Conservation (phyloP, 1,140 invertebrate genomes). For the Drosophila setifemur region DNA sequence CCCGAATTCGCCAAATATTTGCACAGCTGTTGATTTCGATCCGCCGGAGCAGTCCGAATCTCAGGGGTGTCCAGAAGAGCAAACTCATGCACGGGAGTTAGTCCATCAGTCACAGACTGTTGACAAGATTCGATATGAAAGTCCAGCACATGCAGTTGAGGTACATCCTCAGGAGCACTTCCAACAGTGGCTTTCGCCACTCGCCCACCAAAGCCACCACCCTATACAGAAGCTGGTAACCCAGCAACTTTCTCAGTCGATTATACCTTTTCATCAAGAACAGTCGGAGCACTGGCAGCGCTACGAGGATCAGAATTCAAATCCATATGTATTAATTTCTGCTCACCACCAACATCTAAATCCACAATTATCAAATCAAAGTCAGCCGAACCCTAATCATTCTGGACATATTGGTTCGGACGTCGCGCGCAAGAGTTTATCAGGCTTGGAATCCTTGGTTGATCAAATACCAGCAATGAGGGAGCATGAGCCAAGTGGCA, state of each 20-base stretch:
- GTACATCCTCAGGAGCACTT: conserved; percentile 47
- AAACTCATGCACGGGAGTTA: conserved; percentile 4
- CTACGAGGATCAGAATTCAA: conserved; percentile 40
- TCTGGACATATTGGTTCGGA: conserved; percentile 84
- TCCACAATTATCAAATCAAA: conserved; percentile 17
- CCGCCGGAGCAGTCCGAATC: conserved; percentile 26
- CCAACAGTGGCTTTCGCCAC: conserved; percentile 56
- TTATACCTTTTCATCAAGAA: conserved; percentile 29
- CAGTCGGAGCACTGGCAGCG: conserved; percentile 43
- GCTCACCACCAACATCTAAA: conserved; percentile 54
- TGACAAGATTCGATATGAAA: conserved; percentile 28
- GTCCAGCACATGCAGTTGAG: conserved; percentile 29
- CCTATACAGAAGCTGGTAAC: conserved; percentile 45
- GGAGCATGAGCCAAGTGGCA: conserved; percentile 82
- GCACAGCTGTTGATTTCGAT: conserved; percentile 63
- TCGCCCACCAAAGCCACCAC: conserved; percentile 67
- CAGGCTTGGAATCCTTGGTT: conserved; percentile 93
- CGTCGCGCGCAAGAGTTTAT: conserved; percentile 93
- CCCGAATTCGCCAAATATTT: conserved; percentile 71
- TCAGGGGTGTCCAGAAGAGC: neutral
- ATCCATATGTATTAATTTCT: conserved; percentile 45
- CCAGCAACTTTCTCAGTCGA: conserved; percentile 58
- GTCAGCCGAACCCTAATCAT: conserved; percentile 84
- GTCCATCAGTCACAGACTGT: conserved; percentile 6
- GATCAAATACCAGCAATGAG: conserved; percentile 95